These are phyloP conservation scores for Rachycentron canadum DNA, from an alignment of 2,797 vertebrate species.

Conservation along the genomic window DNA sequence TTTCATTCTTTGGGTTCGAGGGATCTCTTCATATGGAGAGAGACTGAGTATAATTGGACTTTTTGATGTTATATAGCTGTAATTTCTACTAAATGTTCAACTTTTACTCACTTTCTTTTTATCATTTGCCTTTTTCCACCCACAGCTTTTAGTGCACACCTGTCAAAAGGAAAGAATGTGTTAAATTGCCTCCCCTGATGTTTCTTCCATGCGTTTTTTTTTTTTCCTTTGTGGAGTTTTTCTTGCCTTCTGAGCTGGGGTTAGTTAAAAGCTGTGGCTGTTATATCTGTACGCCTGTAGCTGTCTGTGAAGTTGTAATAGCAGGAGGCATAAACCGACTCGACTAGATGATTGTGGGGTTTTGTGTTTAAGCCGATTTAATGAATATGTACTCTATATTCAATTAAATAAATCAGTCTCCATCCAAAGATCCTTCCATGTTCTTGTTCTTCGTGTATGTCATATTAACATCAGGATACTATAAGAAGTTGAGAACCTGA, in stretches of 20 bases:
- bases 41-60: background rate
- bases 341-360: background rate
- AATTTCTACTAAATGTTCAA: background rate
- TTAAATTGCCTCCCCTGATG: background rate
- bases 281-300: background rate
- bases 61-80: background rate
- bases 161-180: background rate
- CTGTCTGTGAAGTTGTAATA: background rate
- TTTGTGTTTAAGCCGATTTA: background rate
- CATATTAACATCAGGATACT: background rate
- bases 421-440: background rate
- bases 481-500: background rate
- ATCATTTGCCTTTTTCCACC: background rate
- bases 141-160: background rate
- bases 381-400: background rate
- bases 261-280: background rate
- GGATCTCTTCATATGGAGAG: background rate
- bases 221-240: background rate
- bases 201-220: background rate
- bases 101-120: background rate
- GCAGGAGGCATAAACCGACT: background rate
- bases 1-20: background rate
- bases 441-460: background rate
- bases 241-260: background rate
- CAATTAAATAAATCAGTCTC: background rate